Evolutionary conservation across 1,140 invertebrate genomes (phyloP), one percentile per base, ranked within the genome.

Genomic region (Copidosoma floridanum): DNA sequence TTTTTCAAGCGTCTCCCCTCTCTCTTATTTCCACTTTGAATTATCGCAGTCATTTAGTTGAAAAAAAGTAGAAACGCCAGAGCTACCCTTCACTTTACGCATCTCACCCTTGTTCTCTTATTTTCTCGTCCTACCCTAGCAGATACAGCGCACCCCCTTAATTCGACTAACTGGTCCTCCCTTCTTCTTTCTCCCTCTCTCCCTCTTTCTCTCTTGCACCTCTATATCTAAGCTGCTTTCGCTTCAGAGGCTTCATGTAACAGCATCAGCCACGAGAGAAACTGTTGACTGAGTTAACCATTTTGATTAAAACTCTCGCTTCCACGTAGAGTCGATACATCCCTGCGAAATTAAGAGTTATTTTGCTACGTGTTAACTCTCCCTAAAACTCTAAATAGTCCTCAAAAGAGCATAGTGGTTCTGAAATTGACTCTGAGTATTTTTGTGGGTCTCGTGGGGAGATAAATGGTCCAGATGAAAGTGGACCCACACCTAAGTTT

Each of bases 41-140:
- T 63, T 61, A 63, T 48, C 23, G 47, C 53, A 56, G 48, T 37
- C 32, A 58, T 51, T 58, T 58, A 58, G 37, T 32, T 21, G 38
- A 51, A 58, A 50, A 48, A 50, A 37, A 21, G 56, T 6, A 41
- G 44, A n/a, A n/a, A n/a, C n/a, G n/a, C n/a, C n/a, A n/a, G 35
- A 1, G 14, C 23, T 35, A 24, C 32, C 46, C 52, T 52, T 37
- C 47, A 58, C 54, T 40, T 40, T 50, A 20, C n/a, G 12, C 18
- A n/a, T 32, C 57, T 54, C 32, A 41, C 51, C 12, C 48, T 53
- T 41, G 23, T 32, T 18, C 43, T 52, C 23, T n/a, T n/a, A n/a
- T n/a, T 40, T 56, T 59, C 37, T 11, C n/a, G 47, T 57, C 50
- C 46, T 62, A 2, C 24, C 3, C 44, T 12, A 47, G 7, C 10